These are phyloP conservation scores for Eulemur rubriventer DNA, from an alignment of 2,797 vertebrate genomes.

Conservation along the genomic window DNA sequence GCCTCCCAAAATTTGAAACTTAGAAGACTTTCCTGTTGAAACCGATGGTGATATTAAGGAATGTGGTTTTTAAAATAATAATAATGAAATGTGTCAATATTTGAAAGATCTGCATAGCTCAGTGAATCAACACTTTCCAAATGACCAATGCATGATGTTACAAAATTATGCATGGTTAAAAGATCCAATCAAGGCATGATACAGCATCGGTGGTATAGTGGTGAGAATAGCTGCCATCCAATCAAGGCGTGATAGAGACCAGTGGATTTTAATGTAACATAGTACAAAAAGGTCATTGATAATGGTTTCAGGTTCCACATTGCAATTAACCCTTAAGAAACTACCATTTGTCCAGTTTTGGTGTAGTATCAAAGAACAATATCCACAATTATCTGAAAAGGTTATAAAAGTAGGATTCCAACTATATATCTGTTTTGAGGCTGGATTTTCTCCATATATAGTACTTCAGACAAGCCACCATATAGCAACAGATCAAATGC, in stretches of 20 bases:
- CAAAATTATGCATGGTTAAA: neutral
- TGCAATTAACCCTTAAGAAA: conserved; percentile 21
- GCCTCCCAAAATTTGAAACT: conserved; percentile 17
- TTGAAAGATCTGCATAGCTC: neutral
- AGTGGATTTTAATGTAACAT: neutral
- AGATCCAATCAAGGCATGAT: neutral
- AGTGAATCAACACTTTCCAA: conserved; percentile 32
- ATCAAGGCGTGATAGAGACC: neutral
- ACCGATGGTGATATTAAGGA: neutral
- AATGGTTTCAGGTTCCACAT: neutral
- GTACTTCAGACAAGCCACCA: conserved; percentile 1
- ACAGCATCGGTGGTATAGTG: neutral
- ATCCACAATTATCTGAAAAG: neutral
- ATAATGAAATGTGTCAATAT: conserved; percentile 20
- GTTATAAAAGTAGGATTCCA: neutral
- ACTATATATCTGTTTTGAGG: neutral
- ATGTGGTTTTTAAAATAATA: neutral
- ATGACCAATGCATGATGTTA: neutral
- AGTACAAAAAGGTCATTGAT: neutral
- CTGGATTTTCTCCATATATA: neutral
- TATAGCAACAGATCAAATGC: neutral
- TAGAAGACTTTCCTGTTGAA: conserved; percentile 10
- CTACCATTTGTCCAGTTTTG: neutral
- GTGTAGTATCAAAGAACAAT: neutral
- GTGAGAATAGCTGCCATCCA: neutral